These are phyloP conservation scores for Carcinoscorpius rotundicauda DNA, from an alignment of 1,140 invertebrate genomes.

Conservation along the genomic window DNA sequence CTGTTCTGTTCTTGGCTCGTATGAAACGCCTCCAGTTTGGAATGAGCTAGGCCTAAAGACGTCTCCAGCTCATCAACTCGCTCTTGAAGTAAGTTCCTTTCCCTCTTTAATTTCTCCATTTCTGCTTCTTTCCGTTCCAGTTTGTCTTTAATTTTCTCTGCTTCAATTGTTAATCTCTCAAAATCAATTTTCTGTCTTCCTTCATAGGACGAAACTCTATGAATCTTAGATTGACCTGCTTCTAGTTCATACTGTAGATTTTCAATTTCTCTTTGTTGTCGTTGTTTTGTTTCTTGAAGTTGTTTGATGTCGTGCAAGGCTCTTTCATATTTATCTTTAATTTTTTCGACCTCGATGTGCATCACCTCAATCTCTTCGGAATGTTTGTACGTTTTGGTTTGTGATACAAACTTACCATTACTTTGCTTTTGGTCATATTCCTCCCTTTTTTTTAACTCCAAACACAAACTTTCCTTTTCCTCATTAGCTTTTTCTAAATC, in stretches of 20 bases:
- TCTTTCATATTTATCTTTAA: conserved; percentile 34
- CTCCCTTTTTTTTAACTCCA: conserved; percentile 51
- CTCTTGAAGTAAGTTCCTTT: conserved; percentile 42
- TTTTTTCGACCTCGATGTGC: conserved; percentile 52
- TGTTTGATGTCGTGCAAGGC: conserved; percentile 20
- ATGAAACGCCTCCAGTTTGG: conserved; percentile 9
- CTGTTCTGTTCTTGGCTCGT: neutral
- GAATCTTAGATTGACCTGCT: conserved; percentile 56
- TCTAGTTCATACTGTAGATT: conserved; percentile 47
- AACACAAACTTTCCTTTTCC: conserved; percentile 36
- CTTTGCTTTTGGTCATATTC: conserved; percentile 44
- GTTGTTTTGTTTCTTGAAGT: conserved; percentile 21
- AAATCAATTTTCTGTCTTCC: conserved; percentile 67
- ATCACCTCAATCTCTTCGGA: conserved; percentile 33
- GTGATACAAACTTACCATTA: conserved; percentile 17
- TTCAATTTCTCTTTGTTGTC: conserved; percentile 24
- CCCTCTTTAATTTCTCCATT: conserved; percentile 48
- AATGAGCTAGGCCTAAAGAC: conserved; percentile 53
- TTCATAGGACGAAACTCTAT: conserved; percentile 53
- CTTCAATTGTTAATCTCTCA: conserved; percentile 68
- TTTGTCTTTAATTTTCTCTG: conserved; percentile 69
- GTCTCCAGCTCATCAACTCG: conserved; percentile 72
- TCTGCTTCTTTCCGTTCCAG: conserved; percentile 68
- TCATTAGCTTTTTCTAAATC: conserved; percentile 61
- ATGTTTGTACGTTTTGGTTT: conserved; percentile 28